Evolutionary conservation across 2,888 invertebrate genomes (phyloP), one percentile per base, ranked within the genome.

Genomic region (Strigamia crassipes): DNA sequence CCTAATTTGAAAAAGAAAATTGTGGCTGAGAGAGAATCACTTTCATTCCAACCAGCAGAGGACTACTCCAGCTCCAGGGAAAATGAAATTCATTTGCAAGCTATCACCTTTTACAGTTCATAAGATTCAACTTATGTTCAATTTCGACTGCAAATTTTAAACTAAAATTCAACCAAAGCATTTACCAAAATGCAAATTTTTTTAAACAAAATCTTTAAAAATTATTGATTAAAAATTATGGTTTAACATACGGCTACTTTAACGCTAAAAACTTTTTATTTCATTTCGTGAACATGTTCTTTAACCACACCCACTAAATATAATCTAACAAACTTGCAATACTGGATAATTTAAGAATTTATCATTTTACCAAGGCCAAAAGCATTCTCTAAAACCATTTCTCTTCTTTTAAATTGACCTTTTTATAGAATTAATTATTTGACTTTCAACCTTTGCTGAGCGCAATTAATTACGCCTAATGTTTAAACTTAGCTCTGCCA

Each of bases 41-140:
- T 27, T 8, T 0, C 73, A 73, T 73, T 27, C 13, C 31, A 38
- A 38, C 27, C 27, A 27, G 27, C 1, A 15, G 6, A 31, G 31
- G 13, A n/a, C n/a, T n/a, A n/a, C n/a, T n/a, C n/a, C n/a, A n/a
- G 31, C 73, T 73, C 73, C 15, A 73, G 73, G 73, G 73, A 73
- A 73, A 73, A 73, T 27, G 73, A 31, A 73, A 73, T 31, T 73
- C 73, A 27, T 73, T 73, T 73, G 73, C 73, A 27, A 31, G 13
- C 73, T 73, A 73, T 31, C 73, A 73, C 73, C 73, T 73, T 73
- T 73, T 73, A 73, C 73, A 73, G 73, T 73, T 31, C 73, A 31
- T 31, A n/a, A 73, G 31, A 73, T 31, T 27, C 73, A 31, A 73
- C 73, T 31, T 66, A 6, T 73, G 31, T 73, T 73, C 73, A 73